Evolutionary conservation across 2,797 vertebrate genomes (phyloP).

Genomic region (Tenualosa ilisha): DNA sequence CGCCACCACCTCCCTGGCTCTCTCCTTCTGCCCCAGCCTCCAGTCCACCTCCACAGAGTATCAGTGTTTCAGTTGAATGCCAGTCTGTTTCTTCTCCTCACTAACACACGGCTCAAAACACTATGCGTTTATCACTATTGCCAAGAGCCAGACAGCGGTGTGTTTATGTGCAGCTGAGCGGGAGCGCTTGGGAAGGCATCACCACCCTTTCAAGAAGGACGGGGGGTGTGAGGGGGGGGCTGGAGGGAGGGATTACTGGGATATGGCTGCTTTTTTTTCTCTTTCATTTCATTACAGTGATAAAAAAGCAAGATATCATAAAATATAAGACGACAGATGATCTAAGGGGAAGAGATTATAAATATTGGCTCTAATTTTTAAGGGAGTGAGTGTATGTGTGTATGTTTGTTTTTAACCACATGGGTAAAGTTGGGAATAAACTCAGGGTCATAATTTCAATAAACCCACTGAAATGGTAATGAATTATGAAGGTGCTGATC

Average conservation of each 20-base stretch:
- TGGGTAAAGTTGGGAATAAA: not conserved
- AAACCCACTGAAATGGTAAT: conserved; percentile 7
- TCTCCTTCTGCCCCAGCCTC: conserved; percentile 20
- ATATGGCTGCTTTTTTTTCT: not conserved
- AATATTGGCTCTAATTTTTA: conserved; percentile 16
- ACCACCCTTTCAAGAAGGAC: conserved; percentile 24
- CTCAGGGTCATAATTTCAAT: conserved; percentile 17
- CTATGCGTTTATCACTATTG: conserved; percentile 71
- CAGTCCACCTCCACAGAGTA: conserved; percentile 52
- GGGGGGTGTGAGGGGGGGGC: not conserved
- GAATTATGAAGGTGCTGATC: conserved; percentile 24
- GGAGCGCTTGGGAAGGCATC: conserved; percentile 22
- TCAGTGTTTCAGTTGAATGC: conserved; percentile 77
- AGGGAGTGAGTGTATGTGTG: conserved; percentile 9
- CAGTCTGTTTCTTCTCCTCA: conserved; percentile 71
- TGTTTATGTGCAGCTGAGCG: conserved; percentile 72
- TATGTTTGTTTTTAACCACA: conserved; percentile 16
- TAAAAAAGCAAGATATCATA: conserved; percentile 11
- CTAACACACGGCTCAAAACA: conserved; percentile 72
- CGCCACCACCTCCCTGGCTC: conserved; percentile 30
- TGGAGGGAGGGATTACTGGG: not conserved
- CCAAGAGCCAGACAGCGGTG: conserved; percentile 74
- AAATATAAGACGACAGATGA: conserved; percentile 12
- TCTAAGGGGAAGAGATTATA: not conserved
- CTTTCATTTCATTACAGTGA: not conserved